Conservation (phyloP, 2,888 invertebrate species). For the Malthinus flaveolus region DNA sequence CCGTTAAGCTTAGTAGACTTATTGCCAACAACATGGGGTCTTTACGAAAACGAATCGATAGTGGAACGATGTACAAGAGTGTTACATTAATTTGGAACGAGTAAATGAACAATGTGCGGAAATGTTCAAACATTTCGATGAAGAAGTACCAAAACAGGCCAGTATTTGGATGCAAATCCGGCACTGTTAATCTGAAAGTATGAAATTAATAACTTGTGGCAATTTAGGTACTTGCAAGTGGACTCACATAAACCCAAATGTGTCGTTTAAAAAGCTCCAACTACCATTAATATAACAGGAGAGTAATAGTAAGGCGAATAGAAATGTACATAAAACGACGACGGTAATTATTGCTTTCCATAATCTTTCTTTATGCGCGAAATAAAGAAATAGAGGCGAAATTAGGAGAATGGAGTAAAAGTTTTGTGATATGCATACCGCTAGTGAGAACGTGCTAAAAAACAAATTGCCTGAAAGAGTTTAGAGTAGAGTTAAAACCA, state of each 20-base stretch:
- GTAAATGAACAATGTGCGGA: constrained; percentile 90
- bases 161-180: constrained; percentile 94
- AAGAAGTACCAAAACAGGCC: constrained; percentile 99
- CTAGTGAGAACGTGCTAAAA: constrained; percentile 68
- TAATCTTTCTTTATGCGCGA: constrained; percentile 61
- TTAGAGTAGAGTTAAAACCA: constrained; percentile 9
- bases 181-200: constrained; percentile 78
- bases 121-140: constrained; percentile 99
- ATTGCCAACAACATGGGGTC: constrained; percentile 82
- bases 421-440: constrained; percentile 80
- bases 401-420: constrained; percentile 81
- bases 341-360: constrained; percentile 49
- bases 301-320: constrained; percentile 9
- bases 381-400: constrained; percentile 77
- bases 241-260: constrained; percentile 69
- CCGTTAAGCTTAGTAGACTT: constrained; percentile 77
- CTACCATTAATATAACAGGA: constrained; percentile 34
- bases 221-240: not conserved
- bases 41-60: constrained; percentile 76
- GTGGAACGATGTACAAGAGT: constrained; percentile 86
- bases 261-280: constrained; percentile 58
- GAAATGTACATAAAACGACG: constrained; percentile 26
- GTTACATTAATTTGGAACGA: constrained; percentile 97
- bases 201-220: constrained; percentile 37
- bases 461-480: constrained; percentile 59